phyloP scores from a whole-genome alignment of 2,888 invertebrate genomes.

The Campoletis raptor region DNA sequence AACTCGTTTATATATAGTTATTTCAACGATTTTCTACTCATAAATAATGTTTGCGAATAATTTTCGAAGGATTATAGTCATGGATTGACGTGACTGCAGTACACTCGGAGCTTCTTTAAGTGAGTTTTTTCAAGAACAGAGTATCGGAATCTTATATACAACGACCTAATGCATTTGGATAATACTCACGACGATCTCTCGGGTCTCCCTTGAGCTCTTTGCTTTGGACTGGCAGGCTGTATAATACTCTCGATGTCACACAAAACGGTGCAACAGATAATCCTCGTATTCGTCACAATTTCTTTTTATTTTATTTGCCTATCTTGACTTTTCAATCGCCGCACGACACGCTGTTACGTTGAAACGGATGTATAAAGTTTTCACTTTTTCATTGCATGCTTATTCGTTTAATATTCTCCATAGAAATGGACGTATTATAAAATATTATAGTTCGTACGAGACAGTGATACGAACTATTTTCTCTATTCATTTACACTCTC shows the following conservation, averaged over 20 bases:
- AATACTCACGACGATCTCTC: slow-evolving; percentile 42
- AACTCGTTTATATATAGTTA: not conserved
- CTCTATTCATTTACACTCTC: not conserved
- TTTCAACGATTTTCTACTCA: too few species aligned
- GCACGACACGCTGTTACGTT: not conserved
- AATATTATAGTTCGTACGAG: not conserved
- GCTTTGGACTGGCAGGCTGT: slow-evolving; percentile 55
- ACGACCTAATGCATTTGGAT: slow-evolving; percentile 58
- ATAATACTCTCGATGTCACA: slow-evolving; percentile 47
- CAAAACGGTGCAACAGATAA: slow-evolving; percentile 49
- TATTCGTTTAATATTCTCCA: not conserved
- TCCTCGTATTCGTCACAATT: slow-evolving; percentile 41
- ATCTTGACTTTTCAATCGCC: slow-evolving; percentile 37
- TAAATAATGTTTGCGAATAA: not conserved
- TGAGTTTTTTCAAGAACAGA: slow-evolving; percentile 33
- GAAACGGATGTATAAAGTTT: slow-evolving; percentile 1
- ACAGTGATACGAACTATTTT: not conserved
- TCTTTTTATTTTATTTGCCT: slow-evolving; percentile 28
- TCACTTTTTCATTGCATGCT: not conserved
- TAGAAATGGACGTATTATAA: not conserved
- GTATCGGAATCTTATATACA: slow-evolving; percentile 44
- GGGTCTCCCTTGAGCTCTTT: slow-evolving; percentile 24
- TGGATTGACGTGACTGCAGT: slow-evolving; percentile 18
- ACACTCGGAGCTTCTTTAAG: slow-evolving; percentile 1
- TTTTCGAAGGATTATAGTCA: not conserved